phyloP scores from a whole-genome alignment of 2,888 invertebrate genomes.

The Spodoptera littoralis region DNA sequence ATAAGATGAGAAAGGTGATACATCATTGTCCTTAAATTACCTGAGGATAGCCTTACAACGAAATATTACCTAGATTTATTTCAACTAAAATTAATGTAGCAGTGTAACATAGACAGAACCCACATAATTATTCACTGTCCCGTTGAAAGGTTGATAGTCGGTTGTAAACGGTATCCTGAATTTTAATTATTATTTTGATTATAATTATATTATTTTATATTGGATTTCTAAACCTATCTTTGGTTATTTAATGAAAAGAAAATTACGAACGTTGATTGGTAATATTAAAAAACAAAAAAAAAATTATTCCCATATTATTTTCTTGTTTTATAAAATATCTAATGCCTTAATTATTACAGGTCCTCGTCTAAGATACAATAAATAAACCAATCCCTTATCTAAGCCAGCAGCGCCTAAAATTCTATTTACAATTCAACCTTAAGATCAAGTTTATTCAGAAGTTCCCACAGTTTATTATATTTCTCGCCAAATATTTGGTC shows the following conservation, averaged over 20 bases:
- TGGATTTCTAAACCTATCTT: too few relatives aligned
- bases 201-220: too few relatives aligned
- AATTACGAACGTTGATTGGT: too few relatives aligned
- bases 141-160: constrained; percentile 1
- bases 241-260: too few relatives aligned
- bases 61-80: constrained; percentile 50
- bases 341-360: too few relatives aligned
- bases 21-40: constrained; percentile 50
- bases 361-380: background rate
- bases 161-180: constrained; percentile 2
- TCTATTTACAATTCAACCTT: constrained; percentile 22
- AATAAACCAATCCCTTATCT: background rate
- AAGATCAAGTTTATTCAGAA: constrained; percentile 25
- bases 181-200: background rate
- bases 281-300: too few relatives aligned
- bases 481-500: constrained; percentile 29
- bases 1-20: constrained; percentile 42
- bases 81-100: constrained; percentile 37
- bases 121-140: constrained; percentile 9
- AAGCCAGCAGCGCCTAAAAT: constrained; percentile 5
- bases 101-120: constrained; percentile 21
- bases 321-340: too few relatives aligned
- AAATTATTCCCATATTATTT: too few relatives aligned
- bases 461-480: constrained; percentile 13
- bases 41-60: constrained; percentile 39